Conservation (phyloP, 2,888 invertebrate genomes). For the Melinopterus prodromus region DNA sequence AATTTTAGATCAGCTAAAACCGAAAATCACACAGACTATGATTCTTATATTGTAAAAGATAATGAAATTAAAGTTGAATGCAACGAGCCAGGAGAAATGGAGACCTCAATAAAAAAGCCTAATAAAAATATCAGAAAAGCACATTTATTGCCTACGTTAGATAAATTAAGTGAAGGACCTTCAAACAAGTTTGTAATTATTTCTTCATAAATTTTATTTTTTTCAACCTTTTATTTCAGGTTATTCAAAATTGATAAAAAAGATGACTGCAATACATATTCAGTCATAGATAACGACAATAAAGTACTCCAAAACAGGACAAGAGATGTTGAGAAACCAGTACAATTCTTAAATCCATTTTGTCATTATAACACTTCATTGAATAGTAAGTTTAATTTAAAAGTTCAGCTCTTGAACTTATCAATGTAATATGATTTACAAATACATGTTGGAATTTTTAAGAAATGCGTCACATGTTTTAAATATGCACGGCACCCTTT, state of each 20-base stretch:
- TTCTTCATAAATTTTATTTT: neutral
- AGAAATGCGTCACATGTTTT: too few relatives aligned
- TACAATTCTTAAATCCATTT: slow-evolving; percentile 53
- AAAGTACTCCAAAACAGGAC: neutral
- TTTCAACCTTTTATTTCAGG: slow-evolving; percentile 13
- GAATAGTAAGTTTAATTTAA: slow-evolving; percentile 48
- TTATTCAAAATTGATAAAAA: slow-evolving; percentile 27
- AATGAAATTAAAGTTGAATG: neutral
- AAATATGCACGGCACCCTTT: too few relatives aligned
- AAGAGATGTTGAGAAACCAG: slow-evolving; percentile 24
- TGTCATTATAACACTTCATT: slow-evolving; percentile 59
- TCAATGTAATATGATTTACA: too few relatives aligned
- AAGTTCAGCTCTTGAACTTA: too few relatives aligned
- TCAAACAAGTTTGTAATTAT: slow-evolving; percentile 32
- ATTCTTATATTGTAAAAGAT: neutral
- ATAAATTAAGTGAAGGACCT: slow-evolving; percentile 36
- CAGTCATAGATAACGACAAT: slow-evolving; percentile 11
- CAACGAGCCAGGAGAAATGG: slow-evolving; percentile 17
- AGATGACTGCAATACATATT: slow-evolving; percentile 28
- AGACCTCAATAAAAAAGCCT: slow-evolving; percentile 11
- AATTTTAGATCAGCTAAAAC: neutral
- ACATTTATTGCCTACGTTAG: slow-evolving; percentile 39
- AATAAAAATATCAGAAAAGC: slow-evolving; percentile 31
- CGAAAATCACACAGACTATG: neutral
- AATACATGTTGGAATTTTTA: too few relatives aligned